Evolutionary conservation across 2,888 invertebrate species (phyloP), one percentile per base, ranked within the genome.

Genomic region (Villa cingulata): DNA sequence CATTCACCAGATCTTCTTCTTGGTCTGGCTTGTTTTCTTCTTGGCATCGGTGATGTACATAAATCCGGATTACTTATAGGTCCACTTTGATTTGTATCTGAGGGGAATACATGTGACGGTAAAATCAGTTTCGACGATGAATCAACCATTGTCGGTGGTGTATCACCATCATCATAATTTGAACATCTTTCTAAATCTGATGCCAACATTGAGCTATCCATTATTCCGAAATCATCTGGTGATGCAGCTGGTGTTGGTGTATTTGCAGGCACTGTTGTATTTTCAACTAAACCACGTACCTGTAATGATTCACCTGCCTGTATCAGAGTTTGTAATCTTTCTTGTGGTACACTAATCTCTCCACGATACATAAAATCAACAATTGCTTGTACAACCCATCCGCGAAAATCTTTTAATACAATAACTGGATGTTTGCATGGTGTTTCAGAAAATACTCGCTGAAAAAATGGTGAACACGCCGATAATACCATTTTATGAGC

Each of bases 321-420:
- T 60, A 91, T 86, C 56, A 92, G 75, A 14, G 81, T 82, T 48
- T 84, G 80, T 23, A 91, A 73, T 53, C 88, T 85, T 62, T 88
- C 87, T 60, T 88, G 86, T 9, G 83, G 81, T 45, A 91, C 88
- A 56, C 86, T 86, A 57, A 91, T 88, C 72, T 91, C 89, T 37
- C 91, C 91, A 56, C 86, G 83, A 71, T 92, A 92, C 89, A 91
- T 91, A 63, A 91, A 92, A 70, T 89, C 87, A 52, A 91, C 84
- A 51, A 91, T 84, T 34, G 88, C 86, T 60, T 87, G 86, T 53
- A 92, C 83, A 61, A 90, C 89, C 80, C 87, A 86, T 56, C 84
- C 86, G 60, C 80, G 80, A 66, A 89, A 86, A 72, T 91, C 90
- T 67, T 90, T 90, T 52, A 92, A 72, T 57, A 91, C 88, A 63